Evolutionary conservation across 2,113 vertebrate genomes (phyloP).

Genomic region (Tringa solitaria): DNA sequence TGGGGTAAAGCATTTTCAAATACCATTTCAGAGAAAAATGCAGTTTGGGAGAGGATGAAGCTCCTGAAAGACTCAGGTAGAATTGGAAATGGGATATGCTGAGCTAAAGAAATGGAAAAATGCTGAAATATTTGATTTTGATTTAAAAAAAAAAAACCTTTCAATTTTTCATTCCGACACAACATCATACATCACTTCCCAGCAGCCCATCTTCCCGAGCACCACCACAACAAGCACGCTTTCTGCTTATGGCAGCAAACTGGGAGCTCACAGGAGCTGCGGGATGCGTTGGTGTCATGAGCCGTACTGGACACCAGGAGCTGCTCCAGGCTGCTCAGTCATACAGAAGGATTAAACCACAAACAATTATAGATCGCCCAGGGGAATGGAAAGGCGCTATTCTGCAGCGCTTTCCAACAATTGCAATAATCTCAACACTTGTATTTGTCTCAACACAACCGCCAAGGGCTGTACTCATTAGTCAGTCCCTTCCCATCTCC

Average conservation of each 20-base stretch:
- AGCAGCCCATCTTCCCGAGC: neutral
- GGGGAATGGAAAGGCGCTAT: neutral
- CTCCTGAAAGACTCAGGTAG: neutral
- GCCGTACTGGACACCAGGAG: neutral
- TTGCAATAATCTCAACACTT: neutral
- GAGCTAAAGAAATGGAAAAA: neutral
- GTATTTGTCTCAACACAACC: neutral
- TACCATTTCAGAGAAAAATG: neutral
- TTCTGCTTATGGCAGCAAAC: neutral
- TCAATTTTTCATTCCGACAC: neutral
- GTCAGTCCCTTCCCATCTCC: neutral
- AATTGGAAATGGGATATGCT: neutral
- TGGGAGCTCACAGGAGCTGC: neutral
- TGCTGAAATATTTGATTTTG: neutral
- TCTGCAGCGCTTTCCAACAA: neutral
- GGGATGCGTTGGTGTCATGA: rapidly evolving
- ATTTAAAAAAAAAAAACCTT: neutral
- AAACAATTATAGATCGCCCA: neutral
- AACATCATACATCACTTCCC: neutral
- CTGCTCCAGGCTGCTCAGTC: neutral
- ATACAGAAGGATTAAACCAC: neutral
- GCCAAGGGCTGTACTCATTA: rapidly evolving
- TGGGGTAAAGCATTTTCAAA: neutral
- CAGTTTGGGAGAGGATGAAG: neutral
- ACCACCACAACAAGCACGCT: neutral